phyloP scores from a whole-genome alignment of 2,797 vertebrate genomes.

The Ataeniobius toweri region DNA sequence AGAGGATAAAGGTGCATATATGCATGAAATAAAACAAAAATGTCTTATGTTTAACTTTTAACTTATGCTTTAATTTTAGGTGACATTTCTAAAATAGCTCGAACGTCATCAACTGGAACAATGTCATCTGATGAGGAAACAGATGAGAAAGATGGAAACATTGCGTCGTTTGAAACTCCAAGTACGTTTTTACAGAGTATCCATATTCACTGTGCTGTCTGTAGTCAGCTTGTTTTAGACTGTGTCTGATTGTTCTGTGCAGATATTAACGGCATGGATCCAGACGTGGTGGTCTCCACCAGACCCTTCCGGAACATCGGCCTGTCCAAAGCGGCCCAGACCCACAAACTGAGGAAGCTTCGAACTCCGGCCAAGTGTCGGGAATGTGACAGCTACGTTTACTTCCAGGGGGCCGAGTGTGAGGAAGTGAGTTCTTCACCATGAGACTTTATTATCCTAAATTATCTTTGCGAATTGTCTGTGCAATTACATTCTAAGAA shows the following conservation, averaged over 20 bases:
- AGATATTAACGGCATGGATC: constrained; percentile 88
- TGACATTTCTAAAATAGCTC: constrained; percentile 83
- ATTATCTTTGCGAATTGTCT: neutral
- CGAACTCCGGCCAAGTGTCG: constrained; percentile 92
- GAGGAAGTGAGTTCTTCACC: constrained; percentile 87
- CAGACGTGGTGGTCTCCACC: constrained; percentile 82
- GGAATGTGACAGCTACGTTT: constrained; percentile 97
- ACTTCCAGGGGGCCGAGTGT: constrained; percentile 97
- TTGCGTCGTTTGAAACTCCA: constrained; percentile 80
- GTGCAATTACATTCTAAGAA: neutral
- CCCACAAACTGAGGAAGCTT: constrained; percentile 91
- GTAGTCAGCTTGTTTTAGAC: neutral
- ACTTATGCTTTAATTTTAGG: constrained; percentile 66
- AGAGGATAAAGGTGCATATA: neutral
- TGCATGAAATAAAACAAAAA: neutral
- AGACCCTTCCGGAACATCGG: constrained; percentile 91
- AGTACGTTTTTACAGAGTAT: constrained; percentile 73
- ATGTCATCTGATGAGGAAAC: constrained; percentile 87
- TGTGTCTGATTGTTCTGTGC: neutral
- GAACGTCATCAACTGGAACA: constrained; percentile 85
- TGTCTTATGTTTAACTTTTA: neutral
- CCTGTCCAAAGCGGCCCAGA: constrained; percentile 93
- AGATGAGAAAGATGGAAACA: constrained; percentile 82
- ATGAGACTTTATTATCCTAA: neutral
- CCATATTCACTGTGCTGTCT: neutral